Base-by-base conservation (phyloP, 1,140 invertebrate genomes). In the Eriosoma lanigerum region DNA sequence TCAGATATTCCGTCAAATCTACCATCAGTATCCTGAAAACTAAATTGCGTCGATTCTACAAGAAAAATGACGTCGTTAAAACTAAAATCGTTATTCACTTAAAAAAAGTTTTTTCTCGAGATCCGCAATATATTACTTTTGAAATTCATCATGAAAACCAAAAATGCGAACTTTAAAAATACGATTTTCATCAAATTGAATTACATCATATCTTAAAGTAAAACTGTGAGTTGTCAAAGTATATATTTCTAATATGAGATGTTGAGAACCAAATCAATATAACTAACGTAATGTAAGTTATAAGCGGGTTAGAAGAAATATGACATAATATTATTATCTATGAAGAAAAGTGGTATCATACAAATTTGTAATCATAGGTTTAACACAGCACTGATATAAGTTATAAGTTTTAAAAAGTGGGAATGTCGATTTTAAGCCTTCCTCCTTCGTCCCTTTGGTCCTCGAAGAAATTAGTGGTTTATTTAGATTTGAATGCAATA, bases 21-120 rank as follows among this genome's bases (percentile, higher is more conserved):
- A 32, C 5, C 38, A 26, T 46, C 38, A 68, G n/a, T 46, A 46
- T 46, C 44, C 64, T 24, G 0, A 68, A 68, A 68, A n/a, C 38
- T 46, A 68, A 24, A 68, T 68, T 46, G n/a, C 21, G 12, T 46
- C 64, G 38, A 46, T 44, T 68, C 32, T 44, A 44, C 13, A 21
- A 66, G 62, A 66, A 66, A 66, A 66, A 66, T 15, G 19, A 66
- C 17, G 9, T 66, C 32, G 10, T 66, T 64, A 66, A 38, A 66
- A 66, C 29, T 66, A 44, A 66, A 66, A 66, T 44, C 32, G 32
- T 66, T 44, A 38, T 66, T 38, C 19, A 38, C 12, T 13, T 21
- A 38, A 66, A 66, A 66, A 66, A 66, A 64, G 10, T 10, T 38
- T 66, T 44, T n/a, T 38, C 32, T n/a, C 9, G n/a, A 38, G 12